A percentile compares a stretch with the other conserved stretches of the same genome.
Evolutionary conservation across 2,797 vertebrate genomes (phyloP).

Genomic region (Brotula barbata): DNA sequence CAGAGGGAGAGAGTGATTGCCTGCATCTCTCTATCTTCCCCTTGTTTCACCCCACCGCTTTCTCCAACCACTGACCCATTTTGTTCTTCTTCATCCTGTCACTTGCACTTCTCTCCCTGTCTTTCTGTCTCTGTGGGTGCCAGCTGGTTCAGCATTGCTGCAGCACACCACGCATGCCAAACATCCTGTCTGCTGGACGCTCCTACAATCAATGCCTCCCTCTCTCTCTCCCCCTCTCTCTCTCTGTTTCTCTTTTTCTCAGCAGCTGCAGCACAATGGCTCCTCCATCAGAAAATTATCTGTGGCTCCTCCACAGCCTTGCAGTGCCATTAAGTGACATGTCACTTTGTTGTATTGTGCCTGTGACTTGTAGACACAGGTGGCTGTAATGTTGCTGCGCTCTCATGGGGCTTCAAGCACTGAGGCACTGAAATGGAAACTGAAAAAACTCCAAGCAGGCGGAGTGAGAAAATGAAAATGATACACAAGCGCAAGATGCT

Average conservation of each 20-base stretch:
- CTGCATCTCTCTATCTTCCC: not conserved
- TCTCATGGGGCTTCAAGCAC: not conserved
- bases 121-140: slow-evolving; percentile 25
- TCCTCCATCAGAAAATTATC: slow-evolving; percentile 34
- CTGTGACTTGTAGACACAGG: slow-evolving; percentile 24
- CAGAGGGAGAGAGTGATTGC: not conserved
- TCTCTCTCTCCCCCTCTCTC: slow-evolving; percentile 13
- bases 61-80: not conserved
- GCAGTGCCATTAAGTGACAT: not conserved
- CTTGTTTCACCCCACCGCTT: not conserved
- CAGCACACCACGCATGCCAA: slow-evolving; percentile 62
- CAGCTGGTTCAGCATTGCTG: slow-evolving; percentile 59
- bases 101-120: not conserved
- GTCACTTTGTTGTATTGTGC: slow-evolving; percentile 10
- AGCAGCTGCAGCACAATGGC: slow-evolving; percentile 49
- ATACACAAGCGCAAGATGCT: not conserved
- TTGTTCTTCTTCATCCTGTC: slow-evolving; percentile 16
- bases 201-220: slow-evolving; percentile 26
- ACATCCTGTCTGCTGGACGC: slow-evolving; percentile 37
- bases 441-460: not conserved
- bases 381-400: slow-evolving; percentile 2
- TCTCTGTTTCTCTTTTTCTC: slow-evolving; percentile 20
- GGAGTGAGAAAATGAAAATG: not conserved
- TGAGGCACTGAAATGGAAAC: not conserved
- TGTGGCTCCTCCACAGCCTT: slow-evolving; percentile 17